These are phyloP conservation scores for Cuculus canorus DNA, from an alignment of 2,797 vertebrate genomes.

Conservation along the genomic window DNA sequence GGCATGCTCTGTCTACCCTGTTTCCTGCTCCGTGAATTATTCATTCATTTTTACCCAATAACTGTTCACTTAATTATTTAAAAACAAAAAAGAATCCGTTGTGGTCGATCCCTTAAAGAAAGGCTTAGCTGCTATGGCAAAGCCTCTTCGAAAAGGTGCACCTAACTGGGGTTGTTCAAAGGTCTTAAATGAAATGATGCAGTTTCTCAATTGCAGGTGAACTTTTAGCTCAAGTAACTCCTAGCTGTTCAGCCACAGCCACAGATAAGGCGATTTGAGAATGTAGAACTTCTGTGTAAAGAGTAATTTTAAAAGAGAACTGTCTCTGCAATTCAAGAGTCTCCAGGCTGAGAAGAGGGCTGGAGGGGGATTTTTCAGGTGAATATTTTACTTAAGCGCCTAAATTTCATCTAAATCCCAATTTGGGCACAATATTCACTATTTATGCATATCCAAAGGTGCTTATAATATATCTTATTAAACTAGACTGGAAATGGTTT, in stretches of 20 bases:
- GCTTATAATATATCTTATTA: background rate
- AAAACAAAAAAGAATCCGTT: background rate
- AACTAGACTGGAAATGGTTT: background rate
- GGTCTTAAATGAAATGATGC: background rate
- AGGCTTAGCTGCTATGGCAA: background rate
- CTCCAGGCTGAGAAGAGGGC: background rate
- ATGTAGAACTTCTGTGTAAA: background rate
- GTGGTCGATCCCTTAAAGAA: background rate
- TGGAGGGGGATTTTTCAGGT: background rate
- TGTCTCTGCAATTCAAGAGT: background rate
- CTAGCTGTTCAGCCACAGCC: background rate
- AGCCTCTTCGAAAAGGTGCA: background rate
- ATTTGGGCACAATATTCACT: background rate
- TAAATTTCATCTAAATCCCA: background rate
- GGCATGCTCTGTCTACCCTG: background rate
- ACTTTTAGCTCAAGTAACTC: background rate
- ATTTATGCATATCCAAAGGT: background rate
- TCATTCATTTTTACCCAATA: background rate
- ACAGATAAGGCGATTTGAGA: background rate
- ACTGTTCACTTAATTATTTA: background rate
- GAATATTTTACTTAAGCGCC: background rate
- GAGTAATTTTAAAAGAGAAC: background rate
- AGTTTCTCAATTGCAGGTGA: background rate
- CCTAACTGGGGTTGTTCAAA: background rate
- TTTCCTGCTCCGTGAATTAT: background rate